Base-by-base conservation (phyloP, 2,888 invertebrate species). In the Maniola hyperantus region DNA sequence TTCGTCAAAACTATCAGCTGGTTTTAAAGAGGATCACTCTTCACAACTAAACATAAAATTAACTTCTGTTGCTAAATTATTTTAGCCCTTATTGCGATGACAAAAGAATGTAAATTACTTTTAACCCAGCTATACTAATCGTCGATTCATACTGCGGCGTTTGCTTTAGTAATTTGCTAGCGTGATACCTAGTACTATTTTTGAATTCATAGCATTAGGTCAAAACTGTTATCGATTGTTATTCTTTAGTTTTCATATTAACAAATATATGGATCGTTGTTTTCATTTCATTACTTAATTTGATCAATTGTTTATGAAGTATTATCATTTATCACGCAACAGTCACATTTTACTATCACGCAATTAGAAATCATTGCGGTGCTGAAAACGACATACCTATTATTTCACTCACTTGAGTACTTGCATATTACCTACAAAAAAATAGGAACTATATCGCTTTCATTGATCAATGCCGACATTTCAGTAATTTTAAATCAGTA, bases 141-240 rank as follows among this genome's bases (percentile, higher is more conserved):
- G 55, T 55, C 15, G 36, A 18, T 15, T 15, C 36, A 54, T 15
- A 34, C 6, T 33, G 33, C 13, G 36, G 36, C 55, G 39, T 13
- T 54, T 55, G 42, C 54, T 36, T n/a, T 13, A 59, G 33, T 59
- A 59, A 46, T 42, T 26, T 26, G n/a, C 33, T 59, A 26, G 26
- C 15, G 59, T 59, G 46, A 59, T 33, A 46, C n/a, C 7, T 7
- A 15, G 10, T 39, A 18, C 18, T 42, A 57, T 20, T 59, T 46
- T 26, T 58, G 39, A 55, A 34, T 36, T 55, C 15, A 55, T 36
- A 11, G 57, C 57, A 6, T 57, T 4, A 39, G 42, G 39, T 57
- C 57, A 57, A n/a, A 42, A 36, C 54, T 10, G 34, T 55, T 57
- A 42, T 36, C 42, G 39, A 42, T 42, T 42, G 39, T n/a, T 42